Evolutionary conservation across 2,888 invertebrate genomes (phyloP).

Genomic region (Thecophora atra): DNA sequence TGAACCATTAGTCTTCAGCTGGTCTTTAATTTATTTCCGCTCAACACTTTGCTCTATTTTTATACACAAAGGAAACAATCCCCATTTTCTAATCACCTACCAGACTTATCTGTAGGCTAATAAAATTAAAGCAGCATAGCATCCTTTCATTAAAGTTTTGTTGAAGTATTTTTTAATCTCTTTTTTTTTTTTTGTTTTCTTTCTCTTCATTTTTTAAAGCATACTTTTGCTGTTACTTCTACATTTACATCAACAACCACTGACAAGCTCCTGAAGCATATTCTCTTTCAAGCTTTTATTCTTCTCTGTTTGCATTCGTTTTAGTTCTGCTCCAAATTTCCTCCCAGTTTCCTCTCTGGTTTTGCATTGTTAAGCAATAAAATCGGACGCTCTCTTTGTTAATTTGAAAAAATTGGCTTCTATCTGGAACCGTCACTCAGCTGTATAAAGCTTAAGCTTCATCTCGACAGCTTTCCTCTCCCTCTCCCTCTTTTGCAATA

Average conservation of each 20-base stretch:
- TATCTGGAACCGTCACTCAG: neutral
- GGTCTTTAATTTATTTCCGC: conserved; percentile 10
- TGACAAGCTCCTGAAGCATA: neutral
- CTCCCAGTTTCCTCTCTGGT: neutral
- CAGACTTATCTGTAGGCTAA: neutral
- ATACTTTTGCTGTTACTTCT: too few species aligned
- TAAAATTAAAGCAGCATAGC: neutral
- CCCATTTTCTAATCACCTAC: neutral
- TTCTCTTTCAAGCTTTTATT: neutral
- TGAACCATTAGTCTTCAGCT: conserved; percentile 24
- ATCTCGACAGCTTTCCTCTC: neutral
- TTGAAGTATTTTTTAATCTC: conserved; percentile 35
- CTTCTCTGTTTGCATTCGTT: neutral
- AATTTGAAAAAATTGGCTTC: conserved; percentile 32
- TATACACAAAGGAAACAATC: neutral
- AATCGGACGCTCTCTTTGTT: conserved; percentile 15
- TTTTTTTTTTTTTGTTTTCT: neutral
- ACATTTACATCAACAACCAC: neutral
- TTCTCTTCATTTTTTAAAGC: too few species aligned
- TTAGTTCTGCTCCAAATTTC: too few species aligned
- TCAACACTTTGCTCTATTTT: neutral
- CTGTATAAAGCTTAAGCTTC: neutral
- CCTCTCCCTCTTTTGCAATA: neutral
- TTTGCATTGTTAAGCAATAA: neutral
- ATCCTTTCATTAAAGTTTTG: neutral